Evolutionary conservation across 2,888 invertebrate genomes (phyloP).

Genomic region (Amblyjoppa fuscipennis): DNA sequence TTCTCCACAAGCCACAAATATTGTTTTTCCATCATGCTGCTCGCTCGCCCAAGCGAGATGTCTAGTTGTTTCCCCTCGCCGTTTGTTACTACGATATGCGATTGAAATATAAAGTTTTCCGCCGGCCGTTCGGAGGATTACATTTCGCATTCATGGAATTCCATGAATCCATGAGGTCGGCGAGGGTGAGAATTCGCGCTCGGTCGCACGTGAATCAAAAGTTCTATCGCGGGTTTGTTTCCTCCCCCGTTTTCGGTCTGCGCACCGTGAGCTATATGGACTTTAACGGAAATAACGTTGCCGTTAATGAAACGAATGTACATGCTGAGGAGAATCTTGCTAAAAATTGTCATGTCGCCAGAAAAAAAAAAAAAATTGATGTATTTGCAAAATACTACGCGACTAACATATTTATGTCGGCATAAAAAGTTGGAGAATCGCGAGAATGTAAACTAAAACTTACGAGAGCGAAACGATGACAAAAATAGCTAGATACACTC

Average conservation of each 20-base stretch:
- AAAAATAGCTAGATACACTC: too few relatives aligned
- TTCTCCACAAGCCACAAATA: conserved; percentile 43
- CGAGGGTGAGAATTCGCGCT: conserved; percentile 54
- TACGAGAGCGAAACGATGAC: too few relatives aligned
- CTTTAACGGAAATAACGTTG: conserved; percentile 36
- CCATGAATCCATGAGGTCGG: conserved; percentile 64
- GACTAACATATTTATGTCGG: too few relatives aligned
- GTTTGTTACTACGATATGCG: conserved; percentile 73
- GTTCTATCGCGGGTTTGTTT: conserved; percentile 65
- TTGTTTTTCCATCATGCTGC: conserved; percentile 62
- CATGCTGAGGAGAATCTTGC: not conserved
- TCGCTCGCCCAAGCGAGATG: not conserved
- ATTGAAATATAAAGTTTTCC: conserved; percentile 78
- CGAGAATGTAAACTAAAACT: too few relatives aligned
- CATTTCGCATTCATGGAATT: conserved; percentile 83
- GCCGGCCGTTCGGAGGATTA: conserved; percentile 73
- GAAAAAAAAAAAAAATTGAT: not conserved
- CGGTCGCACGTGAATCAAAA: conserved; percentile 79
- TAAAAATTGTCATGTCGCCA: not conserved
- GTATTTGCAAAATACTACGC: too few relatives aligned
- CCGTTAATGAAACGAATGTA: conserved; percentile 26
- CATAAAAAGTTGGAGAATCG: too few relatives aligned
- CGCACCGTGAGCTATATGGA: not conserved
- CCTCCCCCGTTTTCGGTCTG: not conserved
- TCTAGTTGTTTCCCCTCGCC: conserved; percentile 44